These are phyloP conservation scores for Paracentrotus lividus DNA, from an alignment of 53 echinoderm and acorn worm genomes.

Conservation along the genomic window DNA sequence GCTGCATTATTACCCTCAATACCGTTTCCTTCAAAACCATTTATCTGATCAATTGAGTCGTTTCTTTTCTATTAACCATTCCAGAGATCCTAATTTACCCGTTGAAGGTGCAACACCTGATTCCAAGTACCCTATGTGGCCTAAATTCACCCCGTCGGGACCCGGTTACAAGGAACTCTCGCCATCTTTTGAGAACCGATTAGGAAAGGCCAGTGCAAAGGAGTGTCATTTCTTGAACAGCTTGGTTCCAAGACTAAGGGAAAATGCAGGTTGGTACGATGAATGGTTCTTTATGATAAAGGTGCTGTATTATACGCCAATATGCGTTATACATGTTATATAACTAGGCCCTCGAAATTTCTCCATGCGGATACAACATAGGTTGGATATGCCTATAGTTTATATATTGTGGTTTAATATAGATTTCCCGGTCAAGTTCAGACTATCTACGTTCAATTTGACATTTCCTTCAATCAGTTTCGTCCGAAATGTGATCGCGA, in stretches of 20 bases:
- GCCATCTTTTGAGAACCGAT: conserved; percentile 7
- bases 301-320: too few relatives aligned
- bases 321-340: too few relatives aligned
- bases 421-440: too few relatives aligned
- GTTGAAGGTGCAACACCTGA: not conserved
- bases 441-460: too few relatives aligned
- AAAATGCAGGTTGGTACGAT: not conserved
- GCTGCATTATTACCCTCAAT: too few relatives aligned
- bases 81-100: not conserved
- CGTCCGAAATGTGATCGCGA: too few relatives aligned
- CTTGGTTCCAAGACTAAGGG: not conserved
- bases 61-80: not conserved
- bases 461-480: too few relatives aligned
- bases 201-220: not conserved
- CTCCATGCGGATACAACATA: too few relatives aligned
- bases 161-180: conserved; percentile 27
- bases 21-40: too few relatives aligned
- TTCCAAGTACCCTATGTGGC: not conserved
- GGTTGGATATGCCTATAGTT: not conserved
- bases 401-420: too few relatives aligned
- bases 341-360: too few relatives aligned
- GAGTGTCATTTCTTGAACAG: conserved; percentile 1
- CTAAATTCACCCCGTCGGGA: not conserved
- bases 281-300: not conserved
- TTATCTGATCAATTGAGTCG: too few relatives aligned